Base-by-base conservation (phyloP, 2,888 invertebrate species). In the Archips xylosteana region DNA sequence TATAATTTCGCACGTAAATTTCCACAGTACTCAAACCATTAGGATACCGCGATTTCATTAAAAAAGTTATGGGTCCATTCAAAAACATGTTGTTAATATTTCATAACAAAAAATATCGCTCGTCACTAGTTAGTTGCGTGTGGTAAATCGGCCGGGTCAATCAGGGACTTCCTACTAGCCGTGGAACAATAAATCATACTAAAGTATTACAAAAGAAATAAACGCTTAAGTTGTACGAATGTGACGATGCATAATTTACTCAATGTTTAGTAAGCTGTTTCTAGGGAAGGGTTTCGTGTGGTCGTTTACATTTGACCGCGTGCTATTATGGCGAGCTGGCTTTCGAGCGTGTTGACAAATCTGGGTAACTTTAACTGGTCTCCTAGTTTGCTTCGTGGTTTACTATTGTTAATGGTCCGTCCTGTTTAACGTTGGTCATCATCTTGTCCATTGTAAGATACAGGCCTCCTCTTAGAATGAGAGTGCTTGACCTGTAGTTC, bases 81-180 rank as follows among this genome's bases (percentile, higher is more conserved):
- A 23, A 45, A 51, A n/a, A 47, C n/a, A 4, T n/a, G n/a, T 47
- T 34, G 63, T 65, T 65, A 64, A 49, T 49, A 32, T 47, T 64
- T 47, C n/a, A 39, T 39, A 39, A n/a, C 13, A 32, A 0, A 49
- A 74, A 74, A 69, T 64, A 62, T 60, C 61, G 65, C 74, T n/a
- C 64, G 74, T 74, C 65, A 68, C 59, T 63, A 47, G 60, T 67
- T 62, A 47, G 64, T 70, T 13, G 76, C 76, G 77, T 77, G 77
- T 70, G 59, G 57, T 67, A 70, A 76, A 77, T 77, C 76, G 49
- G 66, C 15, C 66, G 34, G 54, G 54, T 74, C 75, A 77, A 77
- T 77, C 76, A 75, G 54, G 9, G 3, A 76, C 71, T 75, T 75
- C 76, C 76, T 75, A 70, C 63, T 47, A 49, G 15, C 47, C 59